A percentile compares a stretch with the other conserved stretches of the same genome.
Conservation (phyloP, 2,113 vertebrate species). For the Epinephelus fuscoguttatus region DNA sequence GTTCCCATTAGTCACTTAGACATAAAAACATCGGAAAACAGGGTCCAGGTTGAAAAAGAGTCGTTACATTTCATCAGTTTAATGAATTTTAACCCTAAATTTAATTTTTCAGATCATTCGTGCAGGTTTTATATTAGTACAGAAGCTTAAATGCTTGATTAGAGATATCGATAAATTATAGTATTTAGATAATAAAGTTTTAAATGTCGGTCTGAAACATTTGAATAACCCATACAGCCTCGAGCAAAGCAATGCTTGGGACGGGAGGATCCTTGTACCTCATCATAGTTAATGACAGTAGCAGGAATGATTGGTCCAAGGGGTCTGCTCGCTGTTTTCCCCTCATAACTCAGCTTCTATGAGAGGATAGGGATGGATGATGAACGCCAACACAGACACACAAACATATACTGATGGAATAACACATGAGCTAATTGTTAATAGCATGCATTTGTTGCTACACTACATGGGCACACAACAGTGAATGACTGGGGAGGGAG, state of each 20-base stretch:
- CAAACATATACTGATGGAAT: constrained; percentile 55
- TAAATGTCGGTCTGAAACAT: constrained; percentile 19
- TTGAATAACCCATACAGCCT: constrained; percentile 46
- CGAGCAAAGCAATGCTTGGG: constrained; percentile 74
- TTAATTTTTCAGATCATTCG: constrained; percentile 24
- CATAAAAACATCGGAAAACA: too few species aligned
- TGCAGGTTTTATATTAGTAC: constrained; percentile 71
- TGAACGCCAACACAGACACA: constrained; percentile 70
- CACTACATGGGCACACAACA: constrained; percentile 24
- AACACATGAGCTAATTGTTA: constrained; percentile 51
- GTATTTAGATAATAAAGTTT: constrained; percentile 16
- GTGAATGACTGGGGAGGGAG: constrained; percentile 30
- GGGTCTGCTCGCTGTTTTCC: constrained; percentile 83
- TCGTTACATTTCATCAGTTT: constrained; percentile 12
- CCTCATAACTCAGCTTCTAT: constrained; percentile 81
- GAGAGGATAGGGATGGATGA: constrained; percentile 80
- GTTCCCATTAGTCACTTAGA: too few species aligned
- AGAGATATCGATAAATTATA: constrained; percentile 37
- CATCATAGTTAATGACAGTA: constrained; percentile 85
- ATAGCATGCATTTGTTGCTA: constrained; percentile 42
- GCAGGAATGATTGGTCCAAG: constrained; percentile 85
- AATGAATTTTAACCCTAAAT: not conserved
- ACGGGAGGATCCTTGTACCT: constrained; percentile 80
- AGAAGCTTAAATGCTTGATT: constrained; percentile 52
- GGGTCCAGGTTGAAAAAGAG: not conserved